Conservation (phyloP, 2,113 vertebrate genomes). For the Sorex araneus region DNA sequence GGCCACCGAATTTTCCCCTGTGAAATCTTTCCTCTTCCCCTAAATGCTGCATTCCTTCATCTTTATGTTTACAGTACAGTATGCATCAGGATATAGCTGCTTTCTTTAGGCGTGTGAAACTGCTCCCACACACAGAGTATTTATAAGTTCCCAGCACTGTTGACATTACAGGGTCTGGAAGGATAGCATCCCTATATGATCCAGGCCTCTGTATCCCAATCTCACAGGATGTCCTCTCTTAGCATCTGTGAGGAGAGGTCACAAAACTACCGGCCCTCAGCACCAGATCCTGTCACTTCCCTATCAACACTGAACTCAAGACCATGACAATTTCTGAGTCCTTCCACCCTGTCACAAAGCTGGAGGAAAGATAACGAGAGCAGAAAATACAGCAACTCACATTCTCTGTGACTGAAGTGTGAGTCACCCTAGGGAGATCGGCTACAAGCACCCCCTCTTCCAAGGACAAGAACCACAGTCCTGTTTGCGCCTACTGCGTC, state of each 20-base stretch:
- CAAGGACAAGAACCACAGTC: not conserved
- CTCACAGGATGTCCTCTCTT: conserved; percentile 3
- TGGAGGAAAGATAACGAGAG: conserved; percentile 17
- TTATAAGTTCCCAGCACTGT: conserved; percentile 45
- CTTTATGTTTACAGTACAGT: conserved; percentile 17
- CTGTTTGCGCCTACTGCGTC: not conserved
- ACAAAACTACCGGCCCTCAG: not conserved
- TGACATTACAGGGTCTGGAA: conserved; percentile 16
- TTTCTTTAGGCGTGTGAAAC: conserved; percentile 40
- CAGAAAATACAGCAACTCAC: not conserved
- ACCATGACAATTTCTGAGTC: not conserved
- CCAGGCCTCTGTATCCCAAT: not conserved
- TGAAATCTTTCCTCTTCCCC: conserved; percentile 36
- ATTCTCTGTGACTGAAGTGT: not conserved
- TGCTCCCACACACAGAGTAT: not conserved
- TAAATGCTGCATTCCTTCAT: conserved; percentile 13
- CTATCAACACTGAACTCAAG: not conserved
- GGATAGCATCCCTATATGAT: not conserved
- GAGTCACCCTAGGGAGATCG: not conserved
- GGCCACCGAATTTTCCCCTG: conserved; percentile 32
- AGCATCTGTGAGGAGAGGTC: not conserved
- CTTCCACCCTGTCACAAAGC: not conserved
- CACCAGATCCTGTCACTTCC: not conserved
- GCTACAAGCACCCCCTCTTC: not conserved
- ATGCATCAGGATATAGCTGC: not conserved